A percentile compares a stretch with the other conserved stretches of the same genome.
Evolutionary conservation across 2,113 vertebrate genomes (phyloP).

Genomic region (Macquaria ambigua): DNA sequence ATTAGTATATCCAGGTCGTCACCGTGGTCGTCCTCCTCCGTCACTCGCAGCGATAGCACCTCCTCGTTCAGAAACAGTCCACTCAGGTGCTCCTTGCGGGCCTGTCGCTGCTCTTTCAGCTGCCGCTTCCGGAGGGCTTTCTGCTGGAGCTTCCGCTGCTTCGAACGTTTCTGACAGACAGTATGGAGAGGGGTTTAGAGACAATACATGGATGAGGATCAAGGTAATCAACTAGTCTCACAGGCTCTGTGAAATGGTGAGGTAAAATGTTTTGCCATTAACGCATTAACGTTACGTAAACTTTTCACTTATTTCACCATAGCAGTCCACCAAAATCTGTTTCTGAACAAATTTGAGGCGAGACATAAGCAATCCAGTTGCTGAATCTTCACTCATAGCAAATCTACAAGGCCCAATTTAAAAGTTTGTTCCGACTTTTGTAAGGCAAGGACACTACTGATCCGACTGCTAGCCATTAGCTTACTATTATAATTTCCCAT

Average conservation of each 20-base stretch:
- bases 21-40: slow-evolving; percentile 93
- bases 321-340: no score
- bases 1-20: slow-evolving; percentile 97
- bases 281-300: no score
- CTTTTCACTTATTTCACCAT: no score
- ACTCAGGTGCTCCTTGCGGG: slow-evolving; percentile 96
- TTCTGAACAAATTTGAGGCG: no score
- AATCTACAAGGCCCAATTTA: no score
- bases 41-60: slow-evolving; percentile 95
- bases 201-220: no score
- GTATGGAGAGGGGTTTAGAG: background rate
- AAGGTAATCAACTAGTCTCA: background rate
- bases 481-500: no score
- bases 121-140: slow-evolving; percentile 98
- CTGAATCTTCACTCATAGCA: no score
- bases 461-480: no score
- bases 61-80: slow-evolving; percentile 98
- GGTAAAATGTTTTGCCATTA: background rate
- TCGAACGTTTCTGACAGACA: slow-evolving; percentile 90
- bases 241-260: background rate
- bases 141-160: slow-evolving; percentile 97
- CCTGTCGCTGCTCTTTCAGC: slow-evolving; percentile 97
- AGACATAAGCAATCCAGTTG: no score
- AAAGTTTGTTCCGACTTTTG: no score
- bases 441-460: no score